phyloP scores from a whole-genome alignment of 37 sponge, comb jelly and placozoan species.

The Ianthella basta region DNA sequence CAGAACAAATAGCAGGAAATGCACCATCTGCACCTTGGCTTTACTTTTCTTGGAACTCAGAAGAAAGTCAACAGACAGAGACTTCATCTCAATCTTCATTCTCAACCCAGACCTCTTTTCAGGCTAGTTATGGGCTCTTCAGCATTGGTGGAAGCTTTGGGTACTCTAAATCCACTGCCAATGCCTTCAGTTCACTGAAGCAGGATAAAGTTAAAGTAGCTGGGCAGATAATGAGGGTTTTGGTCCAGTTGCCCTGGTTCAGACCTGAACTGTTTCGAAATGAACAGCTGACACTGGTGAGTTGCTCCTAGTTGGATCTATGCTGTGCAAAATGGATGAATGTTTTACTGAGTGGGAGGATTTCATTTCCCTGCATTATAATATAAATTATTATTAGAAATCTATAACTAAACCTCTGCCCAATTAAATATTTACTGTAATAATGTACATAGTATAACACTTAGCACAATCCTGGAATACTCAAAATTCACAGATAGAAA shows the following conservation, averaged over 20 bases:
- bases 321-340: no score
- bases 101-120: not conserved
- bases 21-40: constrained; percentile 30
- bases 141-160: not conserved
- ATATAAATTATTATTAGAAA: no score
- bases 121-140: not conserved
- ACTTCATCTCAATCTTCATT: constrained; percentile 11
- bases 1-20: not conserved
- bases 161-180: not conserved
- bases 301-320: not conserved
- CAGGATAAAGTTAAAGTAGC: constrained; percentile 27
- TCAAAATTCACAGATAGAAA: no score
- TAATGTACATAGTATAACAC: no score
- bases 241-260: constrained; percentile 63
- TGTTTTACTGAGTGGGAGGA: no score
- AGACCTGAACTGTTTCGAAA: constrained; percentile 50
- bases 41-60: constrained; percentile 41
- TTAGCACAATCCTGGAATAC: no score
- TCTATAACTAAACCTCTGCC: no score
- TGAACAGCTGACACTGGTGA: not conserved
- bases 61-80: not conserved
- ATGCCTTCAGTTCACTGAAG: constrained; percentile 5
- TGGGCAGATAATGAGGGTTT: constrained; percentile 61
- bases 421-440: no score
- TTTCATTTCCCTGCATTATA: no score